A percentile compares a stretch with the other conserved stretches of the same genome.
phyloP scores from a whole-genome alignment of 2,113 vertebrate species.

The Pelodiscus sinensis region DNA sequence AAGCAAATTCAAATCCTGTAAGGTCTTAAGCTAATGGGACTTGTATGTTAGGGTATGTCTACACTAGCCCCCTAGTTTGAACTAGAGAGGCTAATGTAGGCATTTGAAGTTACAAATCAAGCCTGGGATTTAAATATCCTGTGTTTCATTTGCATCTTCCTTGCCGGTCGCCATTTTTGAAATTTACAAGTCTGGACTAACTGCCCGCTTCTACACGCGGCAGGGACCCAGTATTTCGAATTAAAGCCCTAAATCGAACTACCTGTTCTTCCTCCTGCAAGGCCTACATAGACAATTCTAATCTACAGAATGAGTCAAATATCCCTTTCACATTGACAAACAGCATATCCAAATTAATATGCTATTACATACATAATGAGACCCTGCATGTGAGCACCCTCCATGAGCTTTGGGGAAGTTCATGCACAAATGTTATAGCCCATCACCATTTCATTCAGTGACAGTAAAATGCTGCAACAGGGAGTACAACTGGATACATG shows the following conservation, averaged over 20 bases:
- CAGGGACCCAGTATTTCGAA: too few relatives aligned
- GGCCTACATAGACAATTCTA: not conserved
- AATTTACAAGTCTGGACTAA: too few relatives aligned
- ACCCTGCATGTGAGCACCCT: not conserved
- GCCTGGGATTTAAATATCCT: too few relatives aligned
- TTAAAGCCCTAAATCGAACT: too few relatives aligned
- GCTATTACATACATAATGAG: not conserved
- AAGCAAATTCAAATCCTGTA: not conserved
- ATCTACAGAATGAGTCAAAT: conserved; percentile 4
- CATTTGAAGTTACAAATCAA: too few relatives aligned
- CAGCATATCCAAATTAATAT: not conserved
- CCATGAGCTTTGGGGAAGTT: not conserved
- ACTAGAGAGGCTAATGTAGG: too few relatives aligned
- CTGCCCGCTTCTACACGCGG: too few relatives aligned
- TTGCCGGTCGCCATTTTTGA: too few relatives aligned
- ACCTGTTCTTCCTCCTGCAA: too few relatives aligned
- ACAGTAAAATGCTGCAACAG: not conserved
- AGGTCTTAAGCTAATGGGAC: not conserved
- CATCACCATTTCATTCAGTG: not conserved
- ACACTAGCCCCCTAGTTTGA: too few relatives aligned
- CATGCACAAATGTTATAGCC: not conserved
- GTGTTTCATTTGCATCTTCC: too few relatives aligned
- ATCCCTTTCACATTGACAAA: not conserved
- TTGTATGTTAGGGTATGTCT: not conserved
- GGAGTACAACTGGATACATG: not conserved